A percentile compares a stretch with the other conserved stretches of the same genome.
phyloP scores from a whole-genome alignment of 2,113 vertebrate genomes.

The Columba janthina region DNA sequence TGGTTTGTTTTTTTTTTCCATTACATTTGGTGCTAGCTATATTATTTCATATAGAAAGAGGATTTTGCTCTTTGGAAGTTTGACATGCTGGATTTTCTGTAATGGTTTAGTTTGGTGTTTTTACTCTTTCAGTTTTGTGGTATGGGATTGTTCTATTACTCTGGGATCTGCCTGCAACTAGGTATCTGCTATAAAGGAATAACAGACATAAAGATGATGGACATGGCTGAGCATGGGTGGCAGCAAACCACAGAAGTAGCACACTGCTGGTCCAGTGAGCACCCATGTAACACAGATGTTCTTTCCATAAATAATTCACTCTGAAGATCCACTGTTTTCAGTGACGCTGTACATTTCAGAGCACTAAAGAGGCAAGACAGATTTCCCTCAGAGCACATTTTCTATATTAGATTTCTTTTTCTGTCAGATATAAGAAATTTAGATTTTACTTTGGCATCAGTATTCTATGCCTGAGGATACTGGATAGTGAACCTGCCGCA shows the following conservation, averaged over 20 bases:
- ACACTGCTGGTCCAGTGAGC: not conserved
- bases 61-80: not conserved
- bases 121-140: not conserved
- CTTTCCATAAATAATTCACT: constrained; percentile 31
- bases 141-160: not conserved
- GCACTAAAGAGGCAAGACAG: not conserved
- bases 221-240: not conserved
- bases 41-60: not conserved
- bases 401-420: not conserved
- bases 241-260: not conserved
- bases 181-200: not conserved
- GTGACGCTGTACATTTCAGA: not conserved
- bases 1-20: not conserved
- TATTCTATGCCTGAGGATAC: not conserved
- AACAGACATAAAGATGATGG: not conserved
- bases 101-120: not conserved
- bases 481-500: not conserved
- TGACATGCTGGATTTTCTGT: not conserved
- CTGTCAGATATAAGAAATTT: not conserved
- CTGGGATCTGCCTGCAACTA: not conserved
- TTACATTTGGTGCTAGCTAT: not conserved
- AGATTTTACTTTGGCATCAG: not conserved
- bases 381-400: not conserved
- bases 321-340: not conserved
- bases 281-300: not conserved